Percentiles rank a stretch among this genome's conserved stretches.
These are phyloP conservation scores for Nasonia vitripennis DNA, from an alignment of 1,140 invertebrate species.

Conservation along the genomic window DNA sequence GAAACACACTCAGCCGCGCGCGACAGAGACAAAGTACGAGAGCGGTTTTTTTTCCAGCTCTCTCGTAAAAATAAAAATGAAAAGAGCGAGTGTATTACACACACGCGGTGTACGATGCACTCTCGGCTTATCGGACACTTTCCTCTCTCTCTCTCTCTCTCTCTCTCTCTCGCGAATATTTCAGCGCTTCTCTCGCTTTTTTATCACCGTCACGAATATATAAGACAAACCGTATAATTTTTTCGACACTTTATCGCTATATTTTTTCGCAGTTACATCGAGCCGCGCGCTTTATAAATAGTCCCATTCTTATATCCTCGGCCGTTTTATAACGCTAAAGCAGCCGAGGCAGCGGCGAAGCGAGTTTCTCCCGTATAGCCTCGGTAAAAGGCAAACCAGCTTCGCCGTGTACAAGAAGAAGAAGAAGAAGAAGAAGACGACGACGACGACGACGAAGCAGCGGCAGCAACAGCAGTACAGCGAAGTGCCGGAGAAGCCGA, in stretches of 20 bases:
- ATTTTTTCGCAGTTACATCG: not conserved
- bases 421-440: not conserved
- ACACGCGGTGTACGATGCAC: not conserved
- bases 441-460: not conserved
- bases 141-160: no score
- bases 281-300: not conserved
- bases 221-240: no score
- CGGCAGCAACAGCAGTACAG: not conserved
- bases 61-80: not conserved
- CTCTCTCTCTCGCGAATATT: no score
- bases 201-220: no score
- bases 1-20: not conserved
- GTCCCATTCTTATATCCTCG: not conserved
- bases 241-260: no score
- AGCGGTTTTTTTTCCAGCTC: not conserved
- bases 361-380: not conserved
- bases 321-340: not conserved
- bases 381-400: not conserved
- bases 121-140: no score
- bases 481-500: not conserved
- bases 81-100: not conserved
- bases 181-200: no score
- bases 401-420: not conserved
- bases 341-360: not conserved
- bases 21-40: not conserved